Evolutionary conservation across 2,888 invertebrate species (phyloP).

Genomic region (Plusia festucae): DNA sequence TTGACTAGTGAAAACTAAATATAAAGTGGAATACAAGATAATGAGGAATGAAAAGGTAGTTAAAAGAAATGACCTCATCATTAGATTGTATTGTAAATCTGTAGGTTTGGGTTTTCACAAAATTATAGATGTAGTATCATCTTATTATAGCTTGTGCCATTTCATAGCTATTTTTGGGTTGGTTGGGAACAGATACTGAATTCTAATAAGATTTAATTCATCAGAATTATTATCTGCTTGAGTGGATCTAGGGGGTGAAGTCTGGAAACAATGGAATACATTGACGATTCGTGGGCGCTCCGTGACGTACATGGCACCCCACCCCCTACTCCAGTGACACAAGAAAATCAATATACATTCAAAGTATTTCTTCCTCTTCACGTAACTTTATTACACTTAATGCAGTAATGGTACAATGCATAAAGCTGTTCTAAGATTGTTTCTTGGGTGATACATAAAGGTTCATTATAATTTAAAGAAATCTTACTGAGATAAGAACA

Average conservation of each 20-base stretch:
- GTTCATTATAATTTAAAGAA: slow-evolving; percentile 10
- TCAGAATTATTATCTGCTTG: neutral
- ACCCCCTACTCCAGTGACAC: slow-evolving; percentile 71
- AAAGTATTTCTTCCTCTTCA: slow-evolving; percentile 33
- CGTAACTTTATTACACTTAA: slow-evolving; percentile 10
- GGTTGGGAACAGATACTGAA: neutral
- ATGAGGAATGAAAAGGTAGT: too few relatives aligned
- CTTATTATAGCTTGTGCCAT: too few relatives aligned
- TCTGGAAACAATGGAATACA: slow-evolving; percentile 31
- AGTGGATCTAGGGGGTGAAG: neutral
- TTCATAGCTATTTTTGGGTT: too few relatives aligned
- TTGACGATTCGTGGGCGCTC: slow-evolving; percentile 16
- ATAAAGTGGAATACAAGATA: too few relatives aligned
- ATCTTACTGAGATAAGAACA: neutral
- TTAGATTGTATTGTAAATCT: too few relatives aligned
- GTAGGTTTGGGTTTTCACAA: too few relatives aligned
- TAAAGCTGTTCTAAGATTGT: neutral
- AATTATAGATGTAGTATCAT: too few relatives aligned
- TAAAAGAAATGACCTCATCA: too few relatives aligned
- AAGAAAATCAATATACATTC: slow-evolving; percentile 77
- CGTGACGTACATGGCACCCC: slow-evolving; percentile 66
- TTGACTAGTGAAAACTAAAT: too few relatives aligned
- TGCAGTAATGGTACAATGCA: neutral
- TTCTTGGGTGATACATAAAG: neutral
- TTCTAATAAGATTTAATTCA: neutral